These are phyloP conservation scores for Julus scandinavius DNA, from an alignment of 2,888 invertebrate genomes.

Conservation along the genomic window DNA sequence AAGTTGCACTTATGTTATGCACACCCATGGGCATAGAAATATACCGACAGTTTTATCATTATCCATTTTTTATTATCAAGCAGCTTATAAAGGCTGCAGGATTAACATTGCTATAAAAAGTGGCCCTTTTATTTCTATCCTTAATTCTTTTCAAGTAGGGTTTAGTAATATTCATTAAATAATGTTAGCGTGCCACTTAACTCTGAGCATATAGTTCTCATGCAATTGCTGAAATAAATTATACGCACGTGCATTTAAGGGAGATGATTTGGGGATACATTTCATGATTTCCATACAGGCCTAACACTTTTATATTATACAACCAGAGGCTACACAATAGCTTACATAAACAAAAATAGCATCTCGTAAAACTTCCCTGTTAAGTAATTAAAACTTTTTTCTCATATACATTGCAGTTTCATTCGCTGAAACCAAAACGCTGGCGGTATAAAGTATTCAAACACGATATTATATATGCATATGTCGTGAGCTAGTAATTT, in stretches of 20 bases:
- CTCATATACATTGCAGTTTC: not conserved
- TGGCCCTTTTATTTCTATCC: conserved; percentile 43
- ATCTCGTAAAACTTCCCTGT: not conserved
- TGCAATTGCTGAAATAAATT: not conserved
- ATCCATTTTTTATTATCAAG: not conserved
- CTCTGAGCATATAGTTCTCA: conserved; percentile 20
- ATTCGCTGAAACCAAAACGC: not conserved
- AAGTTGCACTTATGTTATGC: not conserved
- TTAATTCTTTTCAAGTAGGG: conserved; percentile 37
- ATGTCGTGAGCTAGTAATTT: too few species aligned
- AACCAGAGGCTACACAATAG: not conserved
- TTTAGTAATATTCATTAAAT: not conserved
- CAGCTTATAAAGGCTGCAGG: conserved; percentile 34
- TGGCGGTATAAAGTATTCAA: too few species aligned
- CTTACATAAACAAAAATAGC: not conserved
- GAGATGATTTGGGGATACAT: not conserved
- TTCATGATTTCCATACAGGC: not conserved
- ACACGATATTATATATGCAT: too few species aligned
- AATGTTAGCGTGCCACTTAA: conserved; percentile 19
- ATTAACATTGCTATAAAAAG: conserved; percentile 26
- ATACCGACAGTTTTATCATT: not conserved
- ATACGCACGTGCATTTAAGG: not conserved
- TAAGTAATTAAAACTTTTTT: not conserved
- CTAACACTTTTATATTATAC: not conserved
- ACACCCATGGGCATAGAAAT: not conserved